Evolutionary conservation across 2,888 invertebrate genomes (phyloP).

Genomic region (Drosophila parthenogenetica): DNA sequence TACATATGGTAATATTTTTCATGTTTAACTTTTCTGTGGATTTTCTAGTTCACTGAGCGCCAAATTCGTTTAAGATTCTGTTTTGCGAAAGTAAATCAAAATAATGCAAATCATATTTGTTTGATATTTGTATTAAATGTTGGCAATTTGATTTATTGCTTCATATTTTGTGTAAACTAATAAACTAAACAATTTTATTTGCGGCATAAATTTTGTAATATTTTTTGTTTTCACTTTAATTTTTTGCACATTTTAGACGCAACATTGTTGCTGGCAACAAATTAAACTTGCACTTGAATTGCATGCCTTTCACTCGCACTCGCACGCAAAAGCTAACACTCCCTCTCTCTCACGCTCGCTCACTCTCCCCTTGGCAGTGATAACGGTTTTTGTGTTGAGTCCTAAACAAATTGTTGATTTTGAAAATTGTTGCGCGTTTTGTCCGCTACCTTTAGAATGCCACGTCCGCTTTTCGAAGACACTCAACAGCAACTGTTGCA

Average conservation of each 20-base stretch:
- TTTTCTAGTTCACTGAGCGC: slow-evolving; percentile 8
- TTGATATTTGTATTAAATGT: neutral
- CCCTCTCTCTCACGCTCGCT: neutral
- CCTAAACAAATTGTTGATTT: slow-evolving; percentile 19
- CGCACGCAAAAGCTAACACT: slow-evolving; percentile 4
- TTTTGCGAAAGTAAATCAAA: slow-evolving; percentile 18
- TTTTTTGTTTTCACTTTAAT: slow-evolving; percentile 28
- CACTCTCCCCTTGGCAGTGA: slow-evolving; percentile 45
- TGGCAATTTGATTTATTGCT: slow-evolving; percentile 18
- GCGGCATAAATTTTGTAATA: slow-evolving; percentile 14
- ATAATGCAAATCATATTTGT: slow-evolving; percentile 10
- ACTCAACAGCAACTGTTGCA: slow-evolving; percentile 83
- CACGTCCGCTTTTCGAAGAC: slow-evolving; percentile 79
- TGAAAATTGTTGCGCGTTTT: slow-evolving; percentile 36
- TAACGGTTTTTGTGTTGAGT: slow-evolving; percentile 54
- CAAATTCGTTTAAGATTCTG: slow-evolving; percentile 39
- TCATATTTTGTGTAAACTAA: neutral
- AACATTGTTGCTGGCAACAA: slow-evolving; percentile 71
- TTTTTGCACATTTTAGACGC: slow-evolving; percentile 23
- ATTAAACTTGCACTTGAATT: slow-evolving; percentile 67
- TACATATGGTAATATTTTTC: slow-evolving; percentile 70
- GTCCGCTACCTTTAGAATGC: slow-evolving; percentile 64
- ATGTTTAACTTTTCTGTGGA: slow-evolving; percentile 15
- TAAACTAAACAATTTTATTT: slow-evolving; percentile 20
- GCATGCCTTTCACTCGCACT: slow-evolving; percentile 29